phyloP scores from a whole-genome alignment of 2,113 vertebrate species.

The Rhombomys opimus region DNA sequence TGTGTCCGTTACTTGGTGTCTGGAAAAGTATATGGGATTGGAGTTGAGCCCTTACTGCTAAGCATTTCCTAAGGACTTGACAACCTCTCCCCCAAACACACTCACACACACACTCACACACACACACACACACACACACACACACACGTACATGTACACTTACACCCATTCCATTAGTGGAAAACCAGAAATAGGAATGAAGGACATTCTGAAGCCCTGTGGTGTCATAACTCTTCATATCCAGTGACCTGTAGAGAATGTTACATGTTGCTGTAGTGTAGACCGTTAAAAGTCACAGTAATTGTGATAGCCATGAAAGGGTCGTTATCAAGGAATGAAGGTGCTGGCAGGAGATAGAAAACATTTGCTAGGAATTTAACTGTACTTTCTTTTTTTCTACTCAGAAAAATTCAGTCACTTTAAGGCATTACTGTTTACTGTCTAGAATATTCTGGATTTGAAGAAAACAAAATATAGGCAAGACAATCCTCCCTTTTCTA shows the following conservation, averaged over 20 bases:
- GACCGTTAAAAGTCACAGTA: not conserved
- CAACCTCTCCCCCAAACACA: too few species aligned
- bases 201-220: not conserved
- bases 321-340: not conserved
- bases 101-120: too few species aligned
- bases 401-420: constrained; percentile 52
- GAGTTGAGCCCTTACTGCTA: not conserved
- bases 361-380: constrained; percentile 27
- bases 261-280: not conserved
- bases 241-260: not conserved
- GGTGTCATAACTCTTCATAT: not conserved
- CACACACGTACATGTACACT: too few species aligned
- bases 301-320: not conserved
- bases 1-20: constrained; percentile 6
- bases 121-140: too few species aligned
- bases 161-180: not conserved
- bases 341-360: not conserved
- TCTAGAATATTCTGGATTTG: constrained; percentile 47
- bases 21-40: not conserved
- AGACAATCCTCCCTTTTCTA: not conserved
- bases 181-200: not conserved
- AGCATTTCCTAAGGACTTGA: not conserved
- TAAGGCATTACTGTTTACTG: constrained; percentile 12
- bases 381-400: not conserved
- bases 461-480: not conserved